Evolutionary conservation across 2,113 vertebrate genomes (phyloP).

Genomic region (Pterocles burchelli): DNA sequence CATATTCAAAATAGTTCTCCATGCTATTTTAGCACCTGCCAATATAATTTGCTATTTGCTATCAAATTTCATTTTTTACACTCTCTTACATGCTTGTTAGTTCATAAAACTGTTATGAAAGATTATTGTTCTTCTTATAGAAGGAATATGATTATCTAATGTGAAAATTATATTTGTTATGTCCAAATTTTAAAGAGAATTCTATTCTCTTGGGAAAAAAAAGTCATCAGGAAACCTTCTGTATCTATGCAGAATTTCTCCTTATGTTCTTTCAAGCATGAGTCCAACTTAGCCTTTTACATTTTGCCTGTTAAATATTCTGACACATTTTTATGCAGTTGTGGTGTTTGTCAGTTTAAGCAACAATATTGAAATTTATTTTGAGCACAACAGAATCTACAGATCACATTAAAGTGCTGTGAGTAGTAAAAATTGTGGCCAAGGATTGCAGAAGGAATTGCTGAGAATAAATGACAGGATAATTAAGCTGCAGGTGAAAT

Average conservation of each 20-base stretch:
- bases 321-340: not conserved
- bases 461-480: not conserved
- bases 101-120: not conserved
- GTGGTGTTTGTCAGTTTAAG: not conserved
- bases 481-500: not conserved
- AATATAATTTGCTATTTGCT: not conserved
- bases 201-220: not conserved
- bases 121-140: not conserved
- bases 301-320: not conserved
- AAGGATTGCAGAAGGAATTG: not conserved
- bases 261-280: not conserved
- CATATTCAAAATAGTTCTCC: not conserved
- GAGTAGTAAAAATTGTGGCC: not conserved
- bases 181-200: not conserved
- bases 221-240: not conserved
- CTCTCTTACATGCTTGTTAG: not conserved
- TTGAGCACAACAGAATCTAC: not conserved
- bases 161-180: rapidly evolving
- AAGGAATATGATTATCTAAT: not conserved
- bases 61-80: not conserved
- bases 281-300: not conserved
- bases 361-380: not conserved
- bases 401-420: not conserved
- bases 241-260: not conserved
- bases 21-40: not conserved